Base-by-base conservation (phyloP, 2,888 invertebrate genomes). In the Bellardia pandia region DNA sequence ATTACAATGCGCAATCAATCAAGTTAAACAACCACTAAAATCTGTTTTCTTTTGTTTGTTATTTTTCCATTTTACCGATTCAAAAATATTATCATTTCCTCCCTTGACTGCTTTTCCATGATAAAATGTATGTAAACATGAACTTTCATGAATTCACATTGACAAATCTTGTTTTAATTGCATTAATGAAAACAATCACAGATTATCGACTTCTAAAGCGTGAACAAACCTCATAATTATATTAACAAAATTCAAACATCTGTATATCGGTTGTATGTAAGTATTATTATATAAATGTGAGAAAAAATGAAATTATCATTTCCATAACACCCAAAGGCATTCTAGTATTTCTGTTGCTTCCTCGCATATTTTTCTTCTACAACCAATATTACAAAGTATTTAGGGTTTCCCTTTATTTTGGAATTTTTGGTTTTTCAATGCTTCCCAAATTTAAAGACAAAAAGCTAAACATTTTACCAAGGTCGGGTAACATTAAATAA, bases 151-250 rank as follows among this genome's bases (percentile, higher is more conserved):
- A 72, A 51, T 80, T 30, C 33, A 45, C 11, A 53, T 74, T 78
- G 68, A 78, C 68, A 86, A 82, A 69, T 86, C 71, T 71, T 79
- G 45, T 86, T 64, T 64, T 86, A 82, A 86, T 86, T 86, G 79
- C 83, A 23, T 56, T 53, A 83, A 83, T 71, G 69, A 78, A 78
- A 83, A 79, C 62, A 82, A 86, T 82, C 82, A 78, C 75, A 76
- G 79, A 75, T 86, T 76, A 83, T 86, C 75, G 86, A 83, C 69
- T 64, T 56, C 66, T 48, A 75, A 82, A 69, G 51, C 40, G 30
- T 68, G 23, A 64, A 83, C 68, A 82, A 81, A 13, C n/a, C 9
- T 33, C 5, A 53, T 60, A 60, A 68, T 69, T 51, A 37, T 76
- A 37, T 71, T 71, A 71, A 77, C 62, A 51, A 76, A 56, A n/a